Base-by-base conservation (phyloP, 2,888 invertebrate species). In the Dione vanillae region DNA sequence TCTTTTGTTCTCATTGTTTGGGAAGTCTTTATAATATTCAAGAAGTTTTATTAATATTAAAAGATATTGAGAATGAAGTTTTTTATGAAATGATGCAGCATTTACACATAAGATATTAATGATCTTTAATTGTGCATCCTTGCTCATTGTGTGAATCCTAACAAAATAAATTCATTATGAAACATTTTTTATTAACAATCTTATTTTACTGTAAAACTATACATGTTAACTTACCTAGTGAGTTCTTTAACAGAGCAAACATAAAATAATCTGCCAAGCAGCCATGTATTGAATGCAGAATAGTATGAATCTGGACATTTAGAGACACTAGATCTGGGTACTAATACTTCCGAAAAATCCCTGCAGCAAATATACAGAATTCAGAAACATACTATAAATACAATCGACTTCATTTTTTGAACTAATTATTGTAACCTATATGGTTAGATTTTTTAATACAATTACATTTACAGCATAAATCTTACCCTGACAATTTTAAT, bases 231-330 rank as follows among this genome's bases (percentile, higher is more conserved):
- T 81, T 86, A 94, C 94, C 90, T 88, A 64, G 83, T 80, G 51
- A 95, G 82, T 77, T 94, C 91, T 64, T 94, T 89, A 3, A 94
- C 90, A 51, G 94, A 94, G 82, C 95, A 91, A 47, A 96, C 87
- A 86, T 95, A 95, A 82, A 95, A 95, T 77, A 96, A 88, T 79
- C 94, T 90, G n/a, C 96, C 96, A 67, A 96, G 87, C 2, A 96
- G 83, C 96, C 96, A 96, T 16, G 94, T 94, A 67, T 95, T 95
- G 76, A 96, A 96, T 1, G 94, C 85, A 78, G 87, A 84, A 77
- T 94, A 94, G 76, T 92, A 89, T 52, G 85, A 83, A 73, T 92
- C 92, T 37, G 92, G 89, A 76, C 90, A 86, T 71, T 86, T 88
- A 2, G 87, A 83, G 61, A 84, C 82, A 5, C 94, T 92, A 51